Base-by-base conservation (phyloP, 2,797 vertebrate genomes). In the Cirrhinus mrigala region DNA sequence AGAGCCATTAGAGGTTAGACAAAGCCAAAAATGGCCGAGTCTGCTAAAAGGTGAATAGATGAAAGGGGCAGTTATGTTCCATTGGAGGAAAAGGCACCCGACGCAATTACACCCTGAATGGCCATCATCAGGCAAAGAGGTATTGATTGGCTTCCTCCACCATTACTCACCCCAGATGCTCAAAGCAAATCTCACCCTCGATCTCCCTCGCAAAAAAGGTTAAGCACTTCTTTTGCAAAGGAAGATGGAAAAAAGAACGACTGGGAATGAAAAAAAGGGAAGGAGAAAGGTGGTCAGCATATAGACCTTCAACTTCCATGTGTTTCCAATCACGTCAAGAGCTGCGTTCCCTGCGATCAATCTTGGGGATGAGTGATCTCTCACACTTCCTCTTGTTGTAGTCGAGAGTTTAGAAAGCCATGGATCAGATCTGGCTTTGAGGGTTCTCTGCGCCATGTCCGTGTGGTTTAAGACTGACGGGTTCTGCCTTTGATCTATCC, bases 21-120 rank as follows among this genome's bases (percentile, higher is more conserved):
- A 90, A 90, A 87, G 85, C 52, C 74, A 18, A 48, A 88, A 88
- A 86, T 86, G 78, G 85, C 54, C 12, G 56, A 77, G 87, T 89
- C 87, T 87, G 73, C 84, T 88, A 77, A 83, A 87, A 85, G 66
- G 77, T 86, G 60, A 27, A 85, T 50, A 89, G 91, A 92, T 93
- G 92, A 93, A 92, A 93, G 91, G 90, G 74, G 83, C 91, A 91
- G 91, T 92, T 89, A 89, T 89, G 85, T 88, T 88, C 90, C 88
- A 83, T 73, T 79, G 82, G 86, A 88, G 92, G 86, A 91, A 93
- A 93, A 93, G 90, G 88, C 87, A 87, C 87, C 89, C 83, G 81
- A 74, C 79, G 85, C 85, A 83, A 91, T 90, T 84, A 84, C 85
- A 81, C 48, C 82, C 88, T 91, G 87, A 91, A 91, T 91, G 86